Base-by-base conservation (phyloP, 1,140 invertebrate genomes). In the Camponotus pennsylvanicus region DNA sequence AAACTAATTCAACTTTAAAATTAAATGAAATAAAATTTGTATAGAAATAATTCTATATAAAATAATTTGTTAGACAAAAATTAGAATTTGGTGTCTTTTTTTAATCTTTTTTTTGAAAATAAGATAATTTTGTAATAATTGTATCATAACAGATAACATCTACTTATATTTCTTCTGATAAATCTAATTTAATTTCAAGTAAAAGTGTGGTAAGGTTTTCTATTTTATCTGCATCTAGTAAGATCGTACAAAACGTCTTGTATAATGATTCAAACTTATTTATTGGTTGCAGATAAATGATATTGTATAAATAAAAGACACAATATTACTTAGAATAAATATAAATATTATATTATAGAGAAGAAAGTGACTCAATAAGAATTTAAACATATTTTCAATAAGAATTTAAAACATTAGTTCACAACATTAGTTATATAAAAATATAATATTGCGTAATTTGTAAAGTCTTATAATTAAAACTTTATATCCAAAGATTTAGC, bases 191-290 rank as follows among this genome's bases (percentile, higher is more conserved):
- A 8, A 42, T 15, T 55, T 57, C 4, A 42, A 57, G 5, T 34
- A 21, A 32, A 63, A 73, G 0, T 32, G 32, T 27, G 2, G 15
- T 8, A 32, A 6, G 18, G 45, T 45, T 83, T 11, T 49, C 79
- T 83, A 55, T 57, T 45, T 83, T 83, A 83, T 83, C 79, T 32
- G 32, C 79, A 32, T 70, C 61, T 32, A 83, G 45, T 83, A 83
- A 83, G 8, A 49, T 11, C 52, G 13, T 9, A 13, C 3, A 21
- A 71, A 0, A 15, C n/a, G 2, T 32, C 8, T 27, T 27, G 27
- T 27, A 4, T 42, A 71, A 69, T 42, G 2, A 73, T 2, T 27
- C 18, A 37, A 67, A 55, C 27, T 4, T 21, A 75, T 37, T 83
- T 75, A 57, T 83, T 83, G 55, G 15, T 32, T 8, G 42, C 18